Base-by-base conservation (phyloP, 1,140 invertebrate genomes). In the Eufriesea mexicana region DNA sequence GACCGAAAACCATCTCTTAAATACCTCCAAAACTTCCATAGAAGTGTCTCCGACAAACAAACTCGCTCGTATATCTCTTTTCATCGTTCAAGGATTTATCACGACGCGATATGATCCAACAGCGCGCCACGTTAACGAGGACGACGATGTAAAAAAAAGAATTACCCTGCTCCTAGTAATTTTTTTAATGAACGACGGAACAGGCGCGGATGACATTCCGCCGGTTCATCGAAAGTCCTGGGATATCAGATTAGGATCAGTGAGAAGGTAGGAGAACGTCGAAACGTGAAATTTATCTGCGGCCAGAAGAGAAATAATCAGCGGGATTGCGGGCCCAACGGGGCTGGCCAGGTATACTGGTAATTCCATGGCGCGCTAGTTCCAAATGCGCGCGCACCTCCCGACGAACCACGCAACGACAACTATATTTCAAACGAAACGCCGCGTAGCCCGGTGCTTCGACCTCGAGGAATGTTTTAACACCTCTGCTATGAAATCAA, bases 191-290 rank as follows among this genome's bases (percentile, higher is more conserved):
- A 90, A 90, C 87, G 83, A 83, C 84, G 73, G 4, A 59, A 78
- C 75, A 49, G 71, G 84, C 80, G 82, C 83, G 84, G 79, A 89
- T 91, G 90, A 90, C 89, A 91, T 91, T 91, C 91, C 90, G 86
- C 42, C 59, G 83, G 23, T 51, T 85, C 88, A 91, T 91, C 89
- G 90, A 91, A 92, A 92, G 66, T 86, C 80, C 20, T 28, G 25
- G 88, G 28, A 45, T 59, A 92, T 92, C 89, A 94, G 93, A 94
- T 94, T 93, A 94, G 91, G 90, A 94, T 94, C 93, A 35, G 35
- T 35, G 35, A 35, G 35, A 35, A 35, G 35, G 35, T 35, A 35
- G 84, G 88, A 89, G 89, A 86, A 92, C 87, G 86, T 85, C 57
- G 83, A 28, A 88, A 84, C 89, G 42, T n/a, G 73, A 68, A 94